Conservation (phyloP, 1,140 invertebrate genomes). For the Drosophila mojavensis region DNA sequence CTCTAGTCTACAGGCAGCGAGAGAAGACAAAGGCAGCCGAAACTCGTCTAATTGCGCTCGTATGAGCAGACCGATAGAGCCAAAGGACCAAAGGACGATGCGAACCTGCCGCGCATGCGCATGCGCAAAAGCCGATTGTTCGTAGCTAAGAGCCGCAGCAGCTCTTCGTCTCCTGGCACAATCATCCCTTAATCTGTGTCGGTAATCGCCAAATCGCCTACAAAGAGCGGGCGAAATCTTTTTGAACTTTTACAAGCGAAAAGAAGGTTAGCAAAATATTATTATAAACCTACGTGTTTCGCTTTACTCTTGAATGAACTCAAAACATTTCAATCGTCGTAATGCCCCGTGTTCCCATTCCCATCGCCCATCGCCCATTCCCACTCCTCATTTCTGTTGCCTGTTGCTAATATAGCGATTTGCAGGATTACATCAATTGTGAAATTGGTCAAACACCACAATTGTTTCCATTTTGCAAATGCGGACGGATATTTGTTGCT, state of each 20-base stretch:
- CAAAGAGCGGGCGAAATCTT: conserved; percentile 76
- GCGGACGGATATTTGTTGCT: conserved; percentile 71
- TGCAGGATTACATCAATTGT: conserved; percentile 76
- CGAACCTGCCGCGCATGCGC: conserved; percentile 57
- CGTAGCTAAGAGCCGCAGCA: background rate
- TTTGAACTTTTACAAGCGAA: conserved; percentile 80
- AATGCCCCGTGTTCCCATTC: conserved; percentile 7
- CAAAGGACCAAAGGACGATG: conserved; percentile 9
- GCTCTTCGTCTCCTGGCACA: conserved; percentile 34
- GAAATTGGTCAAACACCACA: conserved; percentile 78
- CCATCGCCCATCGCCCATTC: background rate
- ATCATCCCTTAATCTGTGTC: conserved; percentile 83
- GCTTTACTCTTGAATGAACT: conserved; percentile 80
- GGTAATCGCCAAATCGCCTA: conserved; percentile 71
- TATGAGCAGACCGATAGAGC: conserved; percentile 47
- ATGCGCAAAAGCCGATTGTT: conserved; percentile 61
- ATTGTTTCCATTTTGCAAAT: conserved; percentile 81
- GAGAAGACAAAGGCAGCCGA: conserved; percentile 57
- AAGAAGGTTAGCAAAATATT: conserved; percentile 84
- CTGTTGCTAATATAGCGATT: conserved; percentile 78
- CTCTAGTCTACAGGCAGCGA: conserved; percentile 26
- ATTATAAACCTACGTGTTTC: conserved; percentile 76
- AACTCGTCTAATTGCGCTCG: conserved; percentile 80
- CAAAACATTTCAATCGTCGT: conserved; percentile 79
- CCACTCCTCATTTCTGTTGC: background rate